phyloP scores from a whole-genome alignment of 2,797 vertebrate species.

The Girardinus metallicus region DNA sequence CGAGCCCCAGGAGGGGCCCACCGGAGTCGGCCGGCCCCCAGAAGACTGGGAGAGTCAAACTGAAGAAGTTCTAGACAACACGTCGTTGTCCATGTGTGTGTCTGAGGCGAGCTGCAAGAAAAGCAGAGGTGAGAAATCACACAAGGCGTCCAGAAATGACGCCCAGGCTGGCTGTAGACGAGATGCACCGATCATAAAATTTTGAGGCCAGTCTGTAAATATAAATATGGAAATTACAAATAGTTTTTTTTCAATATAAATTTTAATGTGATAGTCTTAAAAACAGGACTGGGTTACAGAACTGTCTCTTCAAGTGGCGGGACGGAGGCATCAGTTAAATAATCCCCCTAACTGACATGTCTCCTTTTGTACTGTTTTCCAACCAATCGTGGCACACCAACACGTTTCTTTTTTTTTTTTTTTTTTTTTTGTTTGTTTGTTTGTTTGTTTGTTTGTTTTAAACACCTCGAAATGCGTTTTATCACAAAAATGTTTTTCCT shows the following conservation, averaged over 20 bases:
- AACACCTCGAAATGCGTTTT: background rate
- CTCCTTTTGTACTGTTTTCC: background rate
- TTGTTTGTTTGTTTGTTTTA: no score
- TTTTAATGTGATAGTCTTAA: background rate
- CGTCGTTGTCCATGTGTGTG: constrained; percentile 88
- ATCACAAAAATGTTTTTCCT: background rate
- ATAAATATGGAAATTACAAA: background rate
- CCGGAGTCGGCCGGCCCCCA: constrained; percentile 56
- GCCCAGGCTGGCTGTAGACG: background rate
- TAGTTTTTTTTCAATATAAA: background rate
- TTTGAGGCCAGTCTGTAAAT: no score
- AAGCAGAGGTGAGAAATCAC: constrained; percentile 84
- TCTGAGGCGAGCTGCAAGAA: constrained; percentile 90
- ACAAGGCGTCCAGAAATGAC: background rate
- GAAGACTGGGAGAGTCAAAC: constrained; percentile 80
- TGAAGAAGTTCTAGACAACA: constrained; percentile 83
- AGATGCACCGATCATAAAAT: background rate
- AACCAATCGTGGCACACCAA: background rate
- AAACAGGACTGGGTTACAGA: background rate
- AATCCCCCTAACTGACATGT: background rate
- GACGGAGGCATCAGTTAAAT: background rate
- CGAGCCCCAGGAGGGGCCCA: constrained; percentile 63
- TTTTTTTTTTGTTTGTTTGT: no score
- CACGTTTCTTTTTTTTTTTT: background rate
- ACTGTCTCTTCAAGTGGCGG: background rate